phyloP scores from a whole-genome alignment of 2,888 invertebrate genomes.

The Magallana nippona region DNA sequence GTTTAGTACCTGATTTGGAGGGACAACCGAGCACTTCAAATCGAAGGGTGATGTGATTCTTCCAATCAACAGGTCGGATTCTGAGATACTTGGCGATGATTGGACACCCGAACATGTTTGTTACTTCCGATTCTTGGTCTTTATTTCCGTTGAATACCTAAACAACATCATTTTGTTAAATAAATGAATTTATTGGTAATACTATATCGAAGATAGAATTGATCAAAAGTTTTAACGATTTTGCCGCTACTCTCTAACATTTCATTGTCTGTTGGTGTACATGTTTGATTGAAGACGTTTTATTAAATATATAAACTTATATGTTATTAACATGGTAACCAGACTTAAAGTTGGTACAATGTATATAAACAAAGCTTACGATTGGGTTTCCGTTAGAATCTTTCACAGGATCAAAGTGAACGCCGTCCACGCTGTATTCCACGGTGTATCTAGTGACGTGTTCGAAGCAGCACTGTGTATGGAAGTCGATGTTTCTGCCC shows the following conservation, averaged over 20 bases:
- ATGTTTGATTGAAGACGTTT: no score
- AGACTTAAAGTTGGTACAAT: no score
- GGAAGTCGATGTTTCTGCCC: constrained; percentile 59
- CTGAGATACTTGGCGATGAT: constrained; percentile 61
- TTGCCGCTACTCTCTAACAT: no score
- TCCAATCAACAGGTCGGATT: constrained; percentile 58
- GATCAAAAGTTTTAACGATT: no score
- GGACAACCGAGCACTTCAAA: constrained; percentile 66
- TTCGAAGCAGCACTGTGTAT: constrained; percentile 58
- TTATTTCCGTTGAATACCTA: constrained; percentile 63
- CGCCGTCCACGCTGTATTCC: constrained; percentile 59
- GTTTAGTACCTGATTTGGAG: constrained; percentile 58
- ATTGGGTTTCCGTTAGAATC: constrained; percentile 55
- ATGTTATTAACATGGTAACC: no score
- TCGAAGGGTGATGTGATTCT: constrained; percentile 56
- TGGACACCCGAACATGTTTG: constrained; percentile 63
- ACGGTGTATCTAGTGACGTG: constrained; percentile 59
- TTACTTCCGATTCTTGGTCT: constrained; percentile 61
- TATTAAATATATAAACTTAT: no score
- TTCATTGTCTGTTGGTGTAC: no score
- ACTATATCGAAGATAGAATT: no score
- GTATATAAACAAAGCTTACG: constrained; percentile 1
- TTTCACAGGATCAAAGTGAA: constrained; percentile 54
- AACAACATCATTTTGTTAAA: constrained; percentile 1
- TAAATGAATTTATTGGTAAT: background rate